Evolutionary conservation across 2,113 vertebrate species (phyloP), one percentile per base, ranked within the genome.

Genomic region (Centrocercus urophasianus): DNA sequence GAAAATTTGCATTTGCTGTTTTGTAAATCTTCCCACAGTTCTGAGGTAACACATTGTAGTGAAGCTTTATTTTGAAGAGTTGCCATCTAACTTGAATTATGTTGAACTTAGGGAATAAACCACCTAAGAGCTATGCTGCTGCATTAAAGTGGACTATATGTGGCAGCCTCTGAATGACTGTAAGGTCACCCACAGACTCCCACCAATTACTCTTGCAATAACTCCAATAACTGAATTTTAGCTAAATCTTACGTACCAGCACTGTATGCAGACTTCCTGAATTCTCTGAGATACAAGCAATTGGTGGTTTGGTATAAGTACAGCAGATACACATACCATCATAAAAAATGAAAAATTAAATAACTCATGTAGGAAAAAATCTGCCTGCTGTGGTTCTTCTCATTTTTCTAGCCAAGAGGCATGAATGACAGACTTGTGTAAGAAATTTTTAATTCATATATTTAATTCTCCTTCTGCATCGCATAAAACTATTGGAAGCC

Each of bases 101-200:
- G 61, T 84, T 82, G 86, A 86, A 88, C 63, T 60, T 57, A n/a
- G 48, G 83, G 73, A 90, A 64, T 56, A 86, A 90, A 74, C 48
- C 12, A 45, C 4, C 1, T 42, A 67, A 83, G 80, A 92, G 34
- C 86, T 94, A 83, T 54, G 61, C 52, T 40, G 57, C 32, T 76
- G 20, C 48, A 42, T 81, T 86, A 45, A 69, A 88, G 52, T 25
- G 43, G 22, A 57, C 71, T 77, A 1, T 7, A 2, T 8, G 21
- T 79, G 43, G 54, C 72, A 93, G 30, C n/a, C 40, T 61, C 22
- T 54, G 42, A 86, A 79, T 22, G 70, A 69, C 59, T 75, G n/a
- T 52, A 66, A 82, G 74, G 81, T 86, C 83, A 63, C 6, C 34
- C 47, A 48, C 40, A 65, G 59, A 21, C 59, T 83, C 71, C 45